Percentiles rank a stretch among this genome's conserved stretches.
Conservation (phyloP, 2,888 invertebrate genomes). For the Polietes domitor region DNA sequence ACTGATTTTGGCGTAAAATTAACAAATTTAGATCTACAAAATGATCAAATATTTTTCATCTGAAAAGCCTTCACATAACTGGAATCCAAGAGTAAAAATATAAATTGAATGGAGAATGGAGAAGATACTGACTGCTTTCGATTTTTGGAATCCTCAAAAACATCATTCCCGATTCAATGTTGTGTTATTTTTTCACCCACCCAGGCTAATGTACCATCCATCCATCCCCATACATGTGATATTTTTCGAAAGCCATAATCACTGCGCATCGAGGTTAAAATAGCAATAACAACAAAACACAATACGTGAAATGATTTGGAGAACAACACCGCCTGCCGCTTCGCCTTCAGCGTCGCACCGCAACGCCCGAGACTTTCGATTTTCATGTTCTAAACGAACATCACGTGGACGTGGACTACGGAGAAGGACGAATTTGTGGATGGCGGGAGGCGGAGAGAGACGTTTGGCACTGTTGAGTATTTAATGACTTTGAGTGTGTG, state of each 20-base stretch:
- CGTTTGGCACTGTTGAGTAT: neutral
- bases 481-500: neutral
- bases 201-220: too few species aligned
- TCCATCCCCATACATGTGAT: too few species aligned
- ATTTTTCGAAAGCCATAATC: neutral
- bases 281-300: slow-evolving; percentile 14
- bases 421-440: neutral
- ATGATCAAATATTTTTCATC: too few species aligned
- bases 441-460: neutral
- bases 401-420: slow-evolving; percentile 19
- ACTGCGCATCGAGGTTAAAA: neutral
- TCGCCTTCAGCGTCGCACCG: neutral
- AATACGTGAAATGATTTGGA: slow-evolving; percentile 13
- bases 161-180: too few species aligned
- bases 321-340: neutral
- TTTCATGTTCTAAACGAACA: neutral
- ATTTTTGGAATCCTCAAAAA: too few species aligned
- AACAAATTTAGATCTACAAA: too few species aligned
- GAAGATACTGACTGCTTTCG: too few species aligned
- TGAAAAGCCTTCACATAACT: too few species aligned
- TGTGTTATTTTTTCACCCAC: too few species aligned
- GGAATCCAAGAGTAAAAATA: too few species aligned
- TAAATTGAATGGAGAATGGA: too few species aligned
- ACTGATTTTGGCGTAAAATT: too few species aligned
- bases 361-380: neutral